Base-by-base conservation (phyloP, 2,888 invertebrate genomes). In the Meloe dianella region DNA sequence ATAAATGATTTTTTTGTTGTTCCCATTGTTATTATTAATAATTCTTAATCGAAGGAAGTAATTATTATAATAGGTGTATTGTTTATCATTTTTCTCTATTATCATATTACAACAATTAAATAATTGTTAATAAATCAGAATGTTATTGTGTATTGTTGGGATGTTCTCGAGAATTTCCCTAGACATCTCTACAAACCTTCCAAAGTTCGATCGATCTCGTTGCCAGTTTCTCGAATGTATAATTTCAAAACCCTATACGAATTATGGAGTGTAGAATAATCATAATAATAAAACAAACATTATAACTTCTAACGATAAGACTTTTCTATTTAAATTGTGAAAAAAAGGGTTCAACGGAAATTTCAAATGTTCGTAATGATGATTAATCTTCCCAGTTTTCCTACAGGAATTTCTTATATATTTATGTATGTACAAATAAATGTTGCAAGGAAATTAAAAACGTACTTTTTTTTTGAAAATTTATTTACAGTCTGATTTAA, bases 401-500 rank as follows among this genome's bases (percentile, higher is more conserved):
- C 10, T n/a, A 3, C 12, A n/a, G 38, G 0, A 38, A 5, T 38
- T 38, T 38, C 14, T 32, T 32, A 10, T 32, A 10, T 12, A 1
- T 32, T 2, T 32, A 1, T 2, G 10, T 32, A 10, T 32, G 10
- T 32, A 32, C 2, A 9, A 30, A 30, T 7, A 30, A 30, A 30
- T n/a, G n/a, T n/a, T n/a, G n/a, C n/a, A n/a, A n/a, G n/a, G n/a
- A n/a, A n/a, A n/a, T n/a, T n/a, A n/a, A n/a, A n/a, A n/a, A n/a
- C n/a, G n/a, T n/a, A n/a, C n/a, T n/a, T n/a, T n/a, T n/a, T n/a
- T n/a, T n/a, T n/a, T n/a, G n/a, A n/a, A n/a, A n/a, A n/a, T 38
- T 1, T 41, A 70, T 67, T 77, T 77, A 66, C 77, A 87, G 87
- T 86, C 86, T 78, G 87, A 87, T 78, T 80, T 87, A 69, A 86